Evolutionary conservation across 2,888 invertebrate species (phyloP), one percentile per base, ranked within the genome.

Genomic region (Sussaba pulchella): DNA sequence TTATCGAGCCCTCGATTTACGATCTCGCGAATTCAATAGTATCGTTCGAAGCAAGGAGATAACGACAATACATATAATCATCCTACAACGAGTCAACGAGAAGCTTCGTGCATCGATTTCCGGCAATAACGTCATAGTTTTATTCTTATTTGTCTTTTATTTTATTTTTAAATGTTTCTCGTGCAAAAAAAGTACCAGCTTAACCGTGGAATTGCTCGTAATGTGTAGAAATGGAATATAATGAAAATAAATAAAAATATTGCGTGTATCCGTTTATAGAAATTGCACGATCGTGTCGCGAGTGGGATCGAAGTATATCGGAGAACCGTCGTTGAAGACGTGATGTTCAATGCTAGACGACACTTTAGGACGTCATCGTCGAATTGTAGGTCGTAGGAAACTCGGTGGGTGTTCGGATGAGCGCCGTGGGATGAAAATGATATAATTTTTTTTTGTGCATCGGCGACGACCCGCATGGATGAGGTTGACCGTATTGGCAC

Each of bases 381-480:
- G 57, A 59, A 41, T 70, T 57, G 45, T 31, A 21, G 9, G 17
- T 45, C 17, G 47, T 50, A 52, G 39, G 39, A 52, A 52, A 52
- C 50, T 21, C 21, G 21, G 31, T 66, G 45, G 59, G 36, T 67
- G 67, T 41, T 47, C 54, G 6, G 10, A 19, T 12, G 10, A 4
- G 3, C 41, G 12, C 14, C 64, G 80, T 80, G 71, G 80, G 80
- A 36, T 41, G 70, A 21, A 77, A 77, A 39, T n/a, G n/a, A n/a
- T n/a, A n/a, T n/a, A n/a, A n/a, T n/a, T n/a, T n/a, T n/a, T n/a
- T n/a, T n/a, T n/a, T n/a, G n/a, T n/a, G n/a, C n/a, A n/a, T n/a
- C n/a, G n/a, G n/a, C 12, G 54, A 59, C 39, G 71, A 66, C 80
- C 80, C 80, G 80, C 80, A 80, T 80, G 66, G 71, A 14, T 63